Evolutionary conservation across 2,113 vertebrate genomes (phyloP).

Genomic region (Cinclus cinclus): DNA sequence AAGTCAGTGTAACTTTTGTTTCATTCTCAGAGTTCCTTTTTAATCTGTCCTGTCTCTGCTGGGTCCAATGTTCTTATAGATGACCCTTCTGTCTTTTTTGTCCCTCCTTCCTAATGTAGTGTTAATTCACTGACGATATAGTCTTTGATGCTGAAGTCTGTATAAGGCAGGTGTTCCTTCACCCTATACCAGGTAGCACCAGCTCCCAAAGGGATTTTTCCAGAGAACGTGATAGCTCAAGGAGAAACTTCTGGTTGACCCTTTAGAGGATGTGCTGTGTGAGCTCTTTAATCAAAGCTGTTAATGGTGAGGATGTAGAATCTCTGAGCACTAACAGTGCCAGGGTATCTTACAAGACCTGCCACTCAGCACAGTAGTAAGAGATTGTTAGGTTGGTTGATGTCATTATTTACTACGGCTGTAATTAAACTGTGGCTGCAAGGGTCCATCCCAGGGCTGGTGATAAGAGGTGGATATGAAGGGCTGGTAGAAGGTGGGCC

Average conservation of each 20-base stretch:
- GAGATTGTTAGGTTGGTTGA: not conserved
- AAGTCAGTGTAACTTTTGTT: conserved; percentile 36
- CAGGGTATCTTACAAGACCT: not conserved
- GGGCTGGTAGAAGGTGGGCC: not conserved
- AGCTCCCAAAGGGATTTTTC: not conserved
- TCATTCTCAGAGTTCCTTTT: not conserved
- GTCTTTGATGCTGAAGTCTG: not conserved
- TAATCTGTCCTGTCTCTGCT: not conserved
- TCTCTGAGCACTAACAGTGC: not conserved
- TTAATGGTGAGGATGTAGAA: not conserved
- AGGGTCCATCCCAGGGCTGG: not conserved
- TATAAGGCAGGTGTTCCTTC: not conserved
- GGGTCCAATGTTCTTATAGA: not conserved
- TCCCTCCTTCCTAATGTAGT: not conserved
- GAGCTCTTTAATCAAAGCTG: not conserved
- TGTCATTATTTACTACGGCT: not conserved
- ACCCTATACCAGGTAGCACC: not conserved
- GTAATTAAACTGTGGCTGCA: not conserved
- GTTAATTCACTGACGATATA: not conserved
- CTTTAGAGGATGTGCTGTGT: not conserved
- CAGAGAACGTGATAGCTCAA: not conserved
- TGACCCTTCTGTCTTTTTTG: not conserved
- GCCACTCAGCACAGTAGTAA: not conserved
- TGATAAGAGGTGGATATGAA: not conserved
- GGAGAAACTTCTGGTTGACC: not conserved